A percentile compares a stretch with the other conserved stretches of the same genome.
Evolutionary conservation across 1,140 invertebrate genomes (phyloP).

Genomic region (Drosophila miranda): DNA sequence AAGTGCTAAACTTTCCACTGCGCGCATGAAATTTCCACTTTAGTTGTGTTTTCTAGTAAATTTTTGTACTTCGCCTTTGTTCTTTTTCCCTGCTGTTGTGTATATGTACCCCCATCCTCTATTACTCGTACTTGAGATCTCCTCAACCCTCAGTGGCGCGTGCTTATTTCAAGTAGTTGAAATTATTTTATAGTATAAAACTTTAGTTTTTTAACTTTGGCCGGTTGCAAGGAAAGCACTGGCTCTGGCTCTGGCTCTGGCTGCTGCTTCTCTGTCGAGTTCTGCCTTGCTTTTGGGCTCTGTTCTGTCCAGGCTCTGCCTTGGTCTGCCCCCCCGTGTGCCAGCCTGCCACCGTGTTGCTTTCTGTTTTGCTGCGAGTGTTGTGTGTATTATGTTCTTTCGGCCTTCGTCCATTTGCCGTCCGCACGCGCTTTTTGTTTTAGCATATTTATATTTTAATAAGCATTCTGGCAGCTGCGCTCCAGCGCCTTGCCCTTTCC

Average conservation of each 20-base stretch:
- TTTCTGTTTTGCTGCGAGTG: conserved; percentile 30
- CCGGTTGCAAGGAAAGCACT: conserved; percentile 24
- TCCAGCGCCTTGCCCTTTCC: conserved; percentile 34
- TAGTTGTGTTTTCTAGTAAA: conserved; percentile 70
- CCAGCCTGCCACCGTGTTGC: not conserved
- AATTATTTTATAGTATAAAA: conserved; percentile 81
- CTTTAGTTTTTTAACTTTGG: conserved; percentile 78
- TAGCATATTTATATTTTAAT: conserved; percentile 81
- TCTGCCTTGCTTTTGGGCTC: conserved; percentile 5
- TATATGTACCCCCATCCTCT: conserved; percentile 1
- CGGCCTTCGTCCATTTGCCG: conserved; percentile 53
- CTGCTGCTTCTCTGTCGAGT: conserved; percentile 4
- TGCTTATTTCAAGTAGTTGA: conserved; percentile 76
- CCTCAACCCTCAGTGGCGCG: conserved; percentile 47
- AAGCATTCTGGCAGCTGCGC: conserved; percentile 77
- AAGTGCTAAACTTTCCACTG: conserved; percentile 77
- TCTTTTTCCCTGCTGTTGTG: conserved; percentile 12
- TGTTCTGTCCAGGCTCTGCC: too few relatives aligned
- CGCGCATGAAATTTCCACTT: conserved; percentile 78
- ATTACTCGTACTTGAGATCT: conserved; percentile 43
- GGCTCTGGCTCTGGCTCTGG: conserved; percentile 5
- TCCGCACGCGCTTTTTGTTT: conserved; percentile 61
- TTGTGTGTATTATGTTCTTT: conserved; percentile 20
- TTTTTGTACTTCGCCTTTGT: conserved; percentile 53
- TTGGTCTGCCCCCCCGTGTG: too few relatives aligned